A percentile compares a stretch with the other conserved stretches of the same genome.
These are phyloP conservation scores for Ecliptopera silaceata DNA, from an alignment of 2,888 invertebrate genomes.

Conservation along the genomic window DNA sequence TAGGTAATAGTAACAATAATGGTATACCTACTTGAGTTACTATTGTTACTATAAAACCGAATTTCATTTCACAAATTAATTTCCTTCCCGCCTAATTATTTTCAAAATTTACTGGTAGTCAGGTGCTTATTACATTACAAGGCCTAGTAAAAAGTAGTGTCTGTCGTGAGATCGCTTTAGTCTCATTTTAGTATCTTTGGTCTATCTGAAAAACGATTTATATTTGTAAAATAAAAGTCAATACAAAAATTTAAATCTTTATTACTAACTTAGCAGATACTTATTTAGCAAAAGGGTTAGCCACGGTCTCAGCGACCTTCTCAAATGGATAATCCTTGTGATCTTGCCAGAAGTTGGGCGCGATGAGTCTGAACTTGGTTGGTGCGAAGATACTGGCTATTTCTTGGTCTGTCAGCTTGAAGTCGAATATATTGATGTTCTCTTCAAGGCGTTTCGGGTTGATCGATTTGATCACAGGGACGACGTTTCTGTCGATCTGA, in stretches of 20 bases:
- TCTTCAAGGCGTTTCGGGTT: slow-evolving; percentile 54
- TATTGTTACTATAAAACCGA: too few species aligned
- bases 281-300: slow-evolving; percentile 50
- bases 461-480: slow-evolving; percentile 65
- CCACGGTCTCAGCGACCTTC: slow-evolving; percentile 53
- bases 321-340: slow-evolving; percentile 72
- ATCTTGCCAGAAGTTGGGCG: slow-evolving; percentile 73
- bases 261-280: not conserved
- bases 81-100: too few species aligned
- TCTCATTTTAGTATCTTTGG: too few species aligned
- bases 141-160: too few species aligned
- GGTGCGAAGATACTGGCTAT: slow-evolving; percentile 53
- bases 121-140: too few species aligned
- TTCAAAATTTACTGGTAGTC: too few species aligned
- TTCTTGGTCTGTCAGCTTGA: slow-evolving; percentile 56
- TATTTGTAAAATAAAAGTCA: not conserved
- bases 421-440: slow-evolving; percentile 71
- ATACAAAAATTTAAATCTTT: not conserved
- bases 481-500: slow-evolving; percentile 68
- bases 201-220: too few species aligned
- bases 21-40: too few species aligned
- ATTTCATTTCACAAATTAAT: too few species aligned
- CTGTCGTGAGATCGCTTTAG: too few species aligned
- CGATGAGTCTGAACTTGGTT: slow-evolving; percentile 48
- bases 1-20: too few species aligned